Conservation (phyloP, 1,140 invertebrate genomes). For the Epicauta chinensis region DNA sequence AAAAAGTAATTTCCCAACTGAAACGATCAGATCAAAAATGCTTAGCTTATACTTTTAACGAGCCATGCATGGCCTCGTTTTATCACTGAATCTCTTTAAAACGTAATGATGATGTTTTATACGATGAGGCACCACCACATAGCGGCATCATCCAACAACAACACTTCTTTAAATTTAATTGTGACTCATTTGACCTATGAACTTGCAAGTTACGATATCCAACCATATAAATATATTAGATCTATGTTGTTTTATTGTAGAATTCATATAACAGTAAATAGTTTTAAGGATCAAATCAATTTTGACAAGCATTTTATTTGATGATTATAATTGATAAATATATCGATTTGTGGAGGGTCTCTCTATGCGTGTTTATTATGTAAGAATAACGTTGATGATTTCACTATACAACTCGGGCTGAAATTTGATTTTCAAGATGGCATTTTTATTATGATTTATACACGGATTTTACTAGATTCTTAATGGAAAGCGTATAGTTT, state of each 20-base stretch:
- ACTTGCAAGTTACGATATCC: conserved; percentile 6
- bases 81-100: not conserved
- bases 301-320: not conserved
- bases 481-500: too few relatives aligned
- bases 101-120: conserved; percentile 23
- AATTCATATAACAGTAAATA: not conserved
- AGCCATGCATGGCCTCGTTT: too few relatives aligned
- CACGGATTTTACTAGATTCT: too few relatives aligned
- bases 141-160: conserved; percentile 19
- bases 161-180: conserved; percentile 5
- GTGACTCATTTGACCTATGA: conserved; percentile 21
- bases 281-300: not conserved
- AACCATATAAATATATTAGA: not conserved
- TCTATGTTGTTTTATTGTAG: not conserved
- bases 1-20: too few relatives aligned
- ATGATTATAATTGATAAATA: not conserved
- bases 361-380: not conserved
- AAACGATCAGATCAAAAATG: too few relatives aligned
- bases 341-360: too few relatives aligned
- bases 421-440: too few relatives aligned
- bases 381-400: not conserved
- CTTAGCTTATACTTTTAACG: too few relatives aligned
- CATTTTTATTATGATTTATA: too few relatives aligned
- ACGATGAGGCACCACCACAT: conserved; percentile 12
- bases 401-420: not conserved